Evolutionary conservation across 2,888 invertebrate species (phyloP), one percentile per base, ranked within the genome.

Genomic region (Cenopis cana): DNA sequence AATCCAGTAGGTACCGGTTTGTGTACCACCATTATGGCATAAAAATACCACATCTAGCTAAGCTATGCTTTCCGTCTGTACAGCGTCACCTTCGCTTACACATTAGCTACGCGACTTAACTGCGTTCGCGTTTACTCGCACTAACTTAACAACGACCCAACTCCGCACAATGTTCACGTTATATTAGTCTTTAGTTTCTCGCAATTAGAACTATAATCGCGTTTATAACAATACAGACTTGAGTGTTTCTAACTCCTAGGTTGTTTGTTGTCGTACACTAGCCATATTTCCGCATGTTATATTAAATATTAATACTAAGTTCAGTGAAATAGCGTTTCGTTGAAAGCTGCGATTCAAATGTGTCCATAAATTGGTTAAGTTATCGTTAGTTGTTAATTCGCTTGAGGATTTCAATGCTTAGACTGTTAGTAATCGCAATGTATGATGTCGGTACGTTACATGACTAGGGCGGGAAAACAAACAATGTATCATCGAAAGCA

Each of bases 51-150:
- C 55, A 56, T 67, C 66, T 18, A 67, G 71, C n/a, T n/a, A 14
- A 11, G 18, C 18, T 65, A 52, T 60, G 20, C 4, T 3, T 24
- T 24, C 36, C 18, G 59, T 60, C 74, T 74, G 73, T 71, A 72
- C 79, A 79, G 72, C 76, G 78, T 83, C 81, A 87, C 87, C 88
- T 88, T 85, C 82, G 79, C 82, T 77, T 83, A 83, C 82, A 82
- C 86, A 89, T 90, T 90, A 85, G 85, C 77, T 83, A 86, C 85
- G 87, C 89, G 79, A 82, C 84, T 85, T 88, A 81, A 82, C 80
- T 84, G 82, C 84, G 80, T 81, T 82, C 79, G 82, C 82, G 82
- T 80, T 78, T 80, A 81, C 77, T 77, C 82, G 83, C 46, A 24
- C n/a, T 8, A 24, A n/a, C 60, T 29, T 29, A 18, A 11, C 24